These are phyloP conservation scores for Hoplodrina ambigua DNA, from an alignment of 2,888 invertebrate genomes.

Conservation along the genomic window DNA sequence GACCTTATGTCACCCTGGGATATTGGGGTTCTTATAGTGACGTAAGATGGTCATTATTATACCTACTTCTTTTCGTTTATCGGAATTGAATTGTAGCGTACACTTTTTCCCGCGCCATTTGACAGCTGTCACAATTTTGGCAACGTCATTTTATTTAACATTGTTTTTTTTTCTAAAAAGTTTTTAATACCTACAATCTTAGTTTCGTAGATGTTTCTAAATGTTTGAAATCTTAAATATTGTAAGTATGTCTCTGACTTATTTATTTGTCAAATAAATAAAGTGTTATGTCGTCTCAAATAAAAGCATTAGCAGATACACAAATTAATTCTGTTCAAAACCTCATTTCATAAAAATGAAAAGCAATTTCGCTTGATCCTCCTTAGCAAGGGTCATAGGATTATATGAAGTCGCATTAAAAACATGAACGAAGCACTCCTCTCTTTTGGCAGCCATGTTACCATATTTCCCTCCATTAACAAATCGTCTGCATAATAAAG, in stretches of 20 bases:
- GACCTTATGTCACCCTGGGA: background rate
- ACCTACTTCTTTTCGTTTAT: background rate
- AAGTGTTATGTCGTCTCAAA: background rate
- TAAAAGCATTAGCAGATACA: background rate
- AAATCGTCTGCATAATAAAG: conserved; percentile 57
- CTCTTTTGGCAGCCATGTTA: conserved; percentile 39
- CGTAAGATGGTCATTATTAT: background rate
- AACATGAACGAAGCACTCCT: conserved; percentile 28
- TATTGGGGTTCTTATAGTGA: background rate
- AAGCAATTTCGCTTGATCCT: background rate
- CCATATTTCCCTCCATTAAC: conserved; percentile 52
- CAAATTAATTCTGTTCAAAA: background rate
- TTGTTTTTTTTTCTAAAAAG: too few species aligned
- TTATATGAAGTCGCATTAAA: conserved; percentile 28
- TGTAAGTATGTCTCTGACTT: too few species aligned
- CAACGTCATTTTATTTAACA: too few species aligned
- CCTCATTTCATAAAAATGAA: background rate
- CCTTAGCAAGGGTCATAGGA: conserved; percentile 2
- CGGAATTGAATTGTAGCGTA: background rate
- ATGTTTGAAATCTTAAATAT: too few species aligned
- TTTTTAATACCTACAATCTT: too few species aligned
- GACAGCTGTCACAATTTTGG: too few species aligned
- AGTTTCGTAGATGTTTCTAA: too few species aligned
- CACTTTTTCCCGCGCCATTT: too few species aligned
- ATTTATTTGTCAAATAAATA: background rate